Evolutionary conservation across 2,888 invertebrate genomes (phyloP), one percentile per base, ranked within the genome.

Genomic region (Corbicula japonica): DNA sequence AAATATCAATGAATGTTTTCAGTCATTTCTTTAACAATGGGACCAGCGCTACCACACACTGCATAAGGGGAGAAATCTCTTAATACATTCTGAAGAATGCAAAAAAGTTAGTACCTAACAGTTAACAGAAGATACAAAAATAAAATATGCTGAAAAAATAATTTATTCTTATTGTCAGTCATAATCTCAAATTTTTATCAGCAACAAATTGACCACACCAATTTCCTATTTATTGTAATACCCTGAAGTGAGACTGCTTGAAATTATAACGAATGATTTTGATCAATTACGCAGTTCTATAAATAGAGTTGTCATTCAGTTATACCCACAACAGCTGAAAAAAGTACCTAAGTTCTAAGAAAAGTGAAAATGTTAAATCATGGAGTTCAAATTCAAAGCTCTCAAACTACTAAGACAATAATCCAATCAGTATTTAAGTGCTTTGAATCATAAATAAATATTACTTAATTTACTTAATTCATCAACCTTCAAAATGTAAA

Each of bases 61-160:
- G 23, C 28, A 50, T 50, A 50, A 50, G 23, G 50, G 50, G 50
- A 50, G 23, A 23, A 50, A 23, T 23, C 23, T 50, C 21, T 23
- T 50, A 50, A 50, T 50, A 50, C 50, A 50, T 50, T 50, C 50
- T 50, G 50, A 50, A 50, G 50, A 50, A 50, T 23, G 50, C 50
- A 50, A 50, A 50, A 50, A 50, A 50, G 50, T 23, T 23, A 50
- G 23, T 12, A 50, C 50, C 28, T 26, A 50, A 50, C 50, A 50
- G 50, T 50, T 21, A 23, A 50, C 15, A 23, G 21, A 50, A 50
- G 50, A 50, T 50, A 23, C 50, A 50, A 50, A 50, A 50, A 50
- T 50, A 50, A 23, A 23, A 50, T 50, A 23, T 50, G 50, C 50
- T 23, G 50, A 50, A 50, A 50, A 10, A 50, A 23, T n/a, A n/a